Evolutionary conservation across 2,888 invertebrate genomes (phyloP), one percentile per base, ranked within the genome.

Genomic region (Polyploca ridens): DNA sequence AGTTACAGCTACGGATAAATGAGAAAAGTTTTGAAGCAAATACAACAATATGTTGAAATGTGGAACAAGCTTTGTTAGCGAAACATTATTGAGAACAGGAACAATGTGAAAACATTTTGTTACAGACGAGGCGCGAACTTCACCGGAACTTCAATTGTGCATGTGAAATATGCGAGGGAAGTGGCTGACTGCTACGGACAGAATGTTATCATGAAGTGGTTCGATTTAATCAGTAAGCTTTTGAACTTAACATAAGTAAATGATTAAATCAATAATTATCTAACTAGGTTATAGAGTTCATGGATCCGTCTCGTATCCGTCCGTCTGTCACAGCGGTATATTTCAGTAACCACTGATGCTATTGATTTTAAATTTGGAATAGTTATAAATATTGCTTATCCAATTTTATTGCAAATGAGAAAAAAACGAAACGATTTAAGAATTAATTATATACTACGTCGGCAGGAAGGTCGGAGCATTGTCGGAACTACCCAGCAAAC

Each of bases 141-240:
- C 74, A 91, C 88, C 66, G 91, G 89, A 72, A 87, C 90, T 1
- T 93, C 94, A 41, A 88, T 91, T 71, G 86, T 93, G 14, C 91
- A 91, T 69, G 88, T 94, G 57, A 93, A 90, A 72, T 92, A 94
- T 66, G 90, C 85, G 58, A 84, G 85, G 68, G 92, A 91, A 76
- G 86, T 87, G 0, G 93, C 93, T 0, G 90, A 91, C 74, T 88
- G 90, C 63, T 94, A 90, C 70, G 93, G 88, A n/a, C 90, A 91
- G 77, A 93, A 93, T 70, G 90, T 93, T 70, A 93, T 93, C 66
- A 93, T 94, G 93, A 91, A 93, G 74, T 94, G 94, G 94, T 94
- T 93, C 69, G 94, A 94, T 79, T 85, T 93, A 72, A 91, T 94
- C 59, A 93, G 94, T 94, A 79, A 87, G 93, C 85, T 68, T 66